Conservation (phyloP, 2,797 vertebrate species). For the Oceanodroma leucorhoa region DNA sequence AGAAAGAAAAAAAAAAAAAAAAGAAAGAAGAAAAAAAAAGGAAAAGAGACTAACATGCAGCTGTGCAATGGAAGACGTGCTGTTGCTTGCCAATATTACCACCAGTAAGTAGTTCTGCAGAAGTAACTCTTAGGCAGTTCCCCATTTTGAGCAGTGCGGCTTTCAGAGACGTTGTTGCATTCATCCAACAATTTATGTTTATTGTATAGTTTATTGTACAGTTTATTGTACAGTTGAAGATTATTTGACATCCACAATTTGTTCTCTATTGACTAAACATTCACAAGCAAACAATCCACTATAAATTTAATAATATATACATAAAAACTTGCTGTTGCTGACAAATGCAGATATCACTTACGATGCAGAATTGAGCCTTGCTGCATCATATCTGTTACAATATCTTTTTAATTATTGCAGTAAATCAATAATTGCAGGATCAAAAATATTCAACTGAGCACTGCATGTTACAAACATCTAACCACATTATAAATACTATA, state of each 20-base stretch:
- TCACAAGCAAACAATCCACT: neutral
- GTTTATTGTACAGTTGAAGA: neutral
- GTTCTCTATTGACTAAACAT: neutral
- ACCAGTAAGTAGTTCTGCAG: neutral
- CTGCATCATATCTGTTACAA: neutral
- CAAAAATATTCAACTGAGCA: neutral
- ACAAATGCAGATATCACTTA: neutral
- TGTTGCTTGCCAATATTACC: fast-evolving
- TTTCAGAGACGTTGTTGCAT: neutral
- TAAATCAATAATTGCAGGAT: neutral
- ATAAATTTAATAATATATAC: neutral
- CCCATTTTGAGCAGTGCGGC: neutral
- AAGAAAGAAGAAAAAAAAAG: no score
- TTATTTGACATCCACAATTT: neutral
- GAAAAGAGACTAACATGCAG: neutral
- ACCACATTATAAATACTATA: neutral
- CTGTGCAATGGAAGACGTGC: neutral
- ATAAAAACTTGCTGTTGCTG: neutral
- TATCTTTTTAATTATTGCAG: neutral
- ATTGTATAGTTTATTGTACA: neutral
- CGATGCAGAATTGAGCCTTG: neutral
- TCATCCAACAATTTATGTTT: neutral
- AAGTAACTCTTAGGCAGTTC: neutral
- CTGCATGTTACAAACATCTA: neutral
- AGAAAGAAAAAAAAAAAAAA: no score